Conservation (phyloP, 2,113 vertebrate genomes). For the Myotis yumanensis region DNA sequence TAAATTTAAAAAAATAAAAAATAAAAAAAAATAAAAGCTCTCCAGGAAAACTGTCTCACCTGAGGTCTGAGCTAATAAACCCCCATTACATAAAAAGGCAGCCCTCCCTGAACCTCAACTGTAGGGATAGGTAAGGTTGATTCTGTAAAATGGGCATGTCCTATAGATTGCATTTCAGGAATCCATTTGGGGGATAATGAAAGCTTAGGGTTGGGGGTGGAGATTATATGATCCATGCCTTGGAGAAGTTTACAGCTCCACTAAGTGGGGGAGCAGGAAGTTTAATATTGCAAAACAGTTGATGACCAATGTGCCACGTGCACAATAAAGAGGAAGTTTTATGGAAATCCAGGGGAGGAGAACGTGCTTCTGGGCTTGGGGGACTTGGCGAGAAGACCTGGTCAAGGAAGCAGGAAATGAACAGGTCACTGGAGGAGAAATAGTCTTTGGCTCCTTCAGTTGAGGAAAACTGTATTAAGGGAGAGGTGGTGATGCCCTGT, state of each 20-base stretch:
- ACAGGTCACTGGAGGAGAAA: not conserved
- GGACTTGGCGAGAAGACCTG: not conserved
- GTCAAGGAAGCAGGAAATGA: not conserved
- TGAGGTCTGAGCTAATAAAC: not conserved
- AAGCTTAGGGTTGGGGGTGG: not conserved
- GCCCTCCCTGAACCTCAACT: not conserved
- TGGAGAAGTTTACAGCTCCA: not conserved
- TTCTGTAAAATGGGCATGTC: not conserved
- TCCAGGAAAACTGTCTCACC: not conserved
- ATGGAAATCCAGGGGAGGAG: not conserved
- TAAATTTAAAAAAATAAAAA: too few species aligned
- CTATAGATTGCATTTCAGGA: not conserved
- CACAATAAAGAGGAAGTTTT: not conserved
- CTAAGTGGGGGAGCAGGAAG: not conserved
- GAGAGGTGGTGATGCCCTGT: not conserved
- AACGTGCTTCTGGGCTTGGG: not conserved
- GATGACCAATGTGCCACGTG: not conserved
- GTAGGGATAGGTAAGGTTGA: not conserved
- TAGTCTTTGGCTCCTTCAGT: not conserved
- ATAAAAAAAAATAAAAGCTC: too few species aligned
- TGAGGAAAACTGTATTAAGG: not conserved
- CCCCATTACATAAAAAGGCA: not conserved
- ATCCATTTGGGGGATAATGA: not conserved
- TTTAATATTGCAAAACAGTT: not conserved
- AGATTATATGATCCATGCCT: not conserved